These are phyloP conservation scores for Montifringilla adamsi DNA, from an alignment of 2,113 vertebrate species.

Conservation along the genomic window DNA sequence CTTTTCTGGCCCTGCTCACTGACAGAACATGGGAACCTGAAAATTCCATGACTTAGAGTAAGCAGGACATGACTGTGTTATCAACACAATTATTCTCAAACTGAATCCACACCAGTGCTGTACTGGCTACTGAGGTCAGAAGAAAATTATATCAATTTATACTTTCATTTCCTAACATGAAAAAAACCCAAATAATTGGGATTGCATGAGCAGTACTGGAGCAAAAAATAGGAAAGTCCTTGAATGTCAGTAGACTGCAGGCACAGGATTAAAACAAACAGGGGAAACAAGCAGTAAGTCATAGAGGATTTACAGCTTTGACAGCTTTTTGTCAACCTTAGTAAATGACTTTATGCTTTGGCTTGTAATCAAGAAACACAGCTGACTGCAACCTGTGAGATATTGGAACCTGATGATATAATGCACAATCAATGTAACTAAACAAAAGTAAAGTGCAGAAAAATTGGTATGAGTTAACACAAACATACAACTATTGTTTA, in stretches of 20 bases:
- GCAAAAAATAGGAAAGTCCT: background rate
- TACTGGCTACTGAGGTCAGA: background rate
- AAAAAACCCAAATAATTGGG: background rate
- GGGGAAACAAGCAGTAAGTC: background rate
- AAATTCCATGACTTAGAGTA: background rate
- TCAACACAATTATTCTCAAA: background rate
- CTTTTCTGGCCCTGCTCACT: background rate
- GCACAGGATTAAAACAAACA: background rate
- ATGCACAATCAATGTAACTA: background rate
- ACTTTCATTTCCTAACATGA: background rate
- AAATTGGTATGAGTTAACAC: background rate
- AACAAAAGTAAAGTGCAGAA: background rate
- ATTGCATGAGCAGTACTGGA: background rate
- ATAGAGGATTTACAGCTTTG: background rate
- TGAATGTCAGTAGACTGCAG: background rate
- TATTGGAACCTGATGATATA: background rate
- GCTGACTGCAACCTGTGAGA: background rate
- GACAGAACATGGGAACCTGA: background rate
- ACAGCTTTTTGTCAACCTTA: background rate
- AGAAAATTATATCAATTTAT: background rate
- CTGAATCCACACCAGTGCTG: background rate
- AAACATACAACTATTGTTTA: background rate
- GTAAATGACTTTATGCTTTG: background rate
- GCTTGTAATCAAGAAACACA: background rate
- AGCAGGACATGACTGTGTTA: fast-evolving